A percentile compares a stretch with the other conserved stretches of the same genome.
Conservation (phyloP, 1,140 invertebrate genomes). For the Ostrea edulis region DNA sequence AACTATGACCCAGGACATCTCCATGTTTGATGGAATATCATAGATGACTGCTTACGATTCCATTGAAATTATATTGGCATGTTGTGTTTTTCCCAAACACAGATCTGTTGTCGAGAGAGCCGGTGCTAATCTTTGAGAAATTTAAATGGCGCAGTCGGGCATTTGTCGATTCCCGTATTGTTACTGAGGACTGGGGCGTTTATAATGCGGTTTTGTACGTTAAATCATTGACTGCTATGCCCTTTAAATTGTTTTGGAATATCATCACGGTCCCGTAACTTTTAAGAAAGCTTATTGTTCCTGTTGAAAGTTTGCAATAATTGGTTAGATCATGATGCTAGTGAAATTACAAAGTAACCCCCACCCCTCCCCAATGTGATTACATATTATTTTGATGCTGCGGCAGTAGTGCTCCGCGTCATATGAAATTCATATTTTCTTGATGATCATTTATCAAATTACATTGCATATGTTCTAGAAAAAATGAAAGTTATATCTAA, state of each 20-base stretch:
- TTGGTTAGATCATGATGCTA: background rate
- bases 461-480: too few relatives aligned
- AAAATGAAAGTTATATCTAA: too few relatives aligned
- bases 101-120: background rate
- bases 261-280: constrained; percentile 2
- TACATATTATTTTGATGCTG: too few relatives aligned
- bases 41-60: background rate
- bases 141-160: background rate
- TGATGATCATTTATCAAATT: too few relatives aligned
- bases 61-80: background rate
- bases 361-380: too few relatives aligned
- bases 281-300: background rate
- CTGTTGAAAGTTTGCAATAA: background rate
- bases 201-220: too few relatives aligned
- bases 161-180: background rate
- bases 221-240: background rate
- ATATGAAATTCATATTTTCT: too few relatives aligned
- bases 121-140: background rate
- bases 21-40: background rate
- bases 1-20: background rate
- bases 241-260: constrained; percentile 22
- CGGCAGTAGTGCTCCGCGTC: too few relatives aligned
- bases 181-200: background rate
- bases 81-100: background rate
- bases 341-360: background rate